Conservation (phyloP, 2,113 vertebrate species). For the Psammodynastes pulverulentus region DNA sequence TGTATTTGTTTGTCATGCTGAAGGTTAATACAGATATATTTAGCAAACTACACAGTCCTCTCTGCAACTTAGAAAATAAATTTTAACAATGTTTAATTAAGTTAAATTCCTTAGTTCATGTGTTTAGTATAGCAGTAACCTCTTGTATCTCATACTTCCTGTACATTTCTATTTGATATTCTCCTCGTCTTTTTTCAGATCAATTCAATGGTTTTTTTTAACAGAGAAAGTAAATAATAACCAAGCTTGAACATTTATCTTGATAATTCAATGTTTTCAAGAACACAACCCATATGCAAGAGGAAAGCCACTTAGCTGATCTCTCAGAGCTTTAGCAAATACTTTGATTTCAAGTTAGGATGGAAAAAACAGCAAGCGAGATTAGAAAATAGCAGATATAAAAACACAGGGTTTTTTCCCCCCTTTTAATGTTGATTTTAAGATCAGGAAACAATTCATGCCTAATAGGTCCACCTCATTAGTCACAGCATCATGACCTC, state of each 20-base stretch:
- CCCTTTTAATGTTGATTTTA: slow-evolving; percentile 12
- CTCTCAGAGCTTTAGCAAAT: slow-evolving; percentile 54
- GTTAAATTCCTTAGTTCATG: neutral
- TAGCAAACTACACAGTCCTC: neutral
- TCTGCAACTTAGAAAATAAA: neutral
- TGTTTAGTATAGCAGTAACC: neutral
- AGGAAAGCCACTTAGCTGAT: slow-evolving; percentile 47
- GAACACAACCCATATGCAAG: slow-evolving; percentile 40
- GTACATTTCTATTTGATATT: slow-evolving; percentile 22
- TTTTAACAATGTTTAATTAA: neutral
- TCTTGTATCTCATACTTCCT: slow-evolving; percentile 4
- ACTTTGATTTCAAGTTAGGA: slow-evolving; percentile 55
- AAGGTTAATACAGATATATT: neutral
- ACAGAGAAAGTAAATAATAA: neutral
- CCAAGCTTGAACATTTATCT: slow-evolving; percentile 46
- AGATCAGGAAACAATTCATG: slow-evolving; percentile 66
- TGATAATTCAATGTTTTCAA: slow-evolving; percentile 36
- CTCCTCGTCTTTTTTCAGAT: slow-evolving; percentile 14
- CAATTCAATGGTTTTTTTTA: slow-evolving; percentile 22
- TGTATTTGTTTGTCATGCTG: neutral
- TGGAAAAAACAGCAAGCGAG: slow-evolving; percentile 52
- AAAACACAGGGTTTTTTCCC: slow-evolving; percentile 23
- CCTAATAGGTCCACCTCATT: slow-evolving; percentile 61
- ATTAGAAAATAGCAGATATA: slow-evolving; percentile 52
- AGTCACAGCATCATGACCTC: slow-evolving; percentile 68